Evolutionary conservation across 2,113 vertebrate genomes (phyloP).

Genomic region (Leptosomus discolor): DNA sequence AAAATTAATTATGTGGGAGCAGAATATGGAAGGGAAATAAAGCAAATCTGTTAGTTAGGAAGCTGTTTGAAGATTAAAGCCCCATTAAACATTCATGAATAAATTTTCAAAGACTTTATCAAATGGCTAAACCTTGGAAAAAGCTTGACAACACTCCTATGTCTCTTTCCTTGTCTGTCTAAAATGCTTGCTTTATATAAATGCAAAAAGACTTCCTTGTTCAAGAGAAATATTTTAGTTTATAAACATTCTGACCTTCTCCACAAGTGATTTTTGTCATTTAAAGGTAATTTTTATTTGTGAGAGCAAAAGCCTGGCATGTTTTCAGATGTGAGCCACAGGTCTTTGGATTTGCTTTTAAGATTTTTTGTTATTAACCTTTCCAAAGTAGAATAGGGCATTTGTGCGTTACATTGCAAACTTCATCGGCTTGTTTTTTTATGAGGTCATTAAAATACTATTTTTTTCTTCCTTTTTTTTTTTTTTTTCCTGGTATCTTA

Average conservation of each 20-base stretch:
- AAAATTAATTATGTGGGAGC: background rate
- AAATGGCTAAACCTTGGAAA: slow-evolving; percentile 24
- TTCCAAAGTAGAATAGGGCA: background rate
- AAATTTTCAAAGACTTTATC: slow-evolving; percentile 62
- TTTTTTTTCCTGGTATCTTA: background rate
- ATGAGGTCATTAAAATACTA: background rate
- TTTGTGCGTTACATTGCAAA: background rate
- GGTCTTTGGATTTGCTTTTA: background rate
- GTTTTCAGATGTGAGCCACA: background rate
- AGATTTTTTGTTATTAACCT: background rate
- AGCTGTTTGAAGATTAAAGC: slow-evolving; percentile 55
- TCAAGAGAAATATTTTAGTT: slow-evolving; percentile 6
- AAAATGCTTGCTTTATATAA: slow-evolving; percentile 1
- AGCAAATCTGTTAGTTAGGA: slow-evolving; percentile 33
- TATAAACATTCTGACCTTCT: slow-evolving; percentile 7
- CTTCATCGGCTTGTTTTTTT: background rate
- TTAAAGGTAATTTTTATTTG: background rate
- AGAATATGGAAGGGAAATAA: slow-evolving; percentile 42
- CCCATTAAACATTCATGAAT: slow-evolving; percentile 59
- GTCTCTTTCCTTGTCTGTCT: background rate
- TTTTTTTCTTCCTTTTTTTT: accelerated
- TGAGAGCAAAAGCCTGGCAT: background rate
- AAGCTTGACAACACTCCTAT: background rate
- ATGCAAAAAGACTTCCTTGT: slow-evolving; percentile 21
- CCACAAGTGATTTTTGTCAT: slow-evolving; percentile 17